Evolutionary conservation across 2,113 vertebrate species (phyloP), one percentile per base, ranked within the genome.

Genomic region (Lathamus discolor): DNA sequence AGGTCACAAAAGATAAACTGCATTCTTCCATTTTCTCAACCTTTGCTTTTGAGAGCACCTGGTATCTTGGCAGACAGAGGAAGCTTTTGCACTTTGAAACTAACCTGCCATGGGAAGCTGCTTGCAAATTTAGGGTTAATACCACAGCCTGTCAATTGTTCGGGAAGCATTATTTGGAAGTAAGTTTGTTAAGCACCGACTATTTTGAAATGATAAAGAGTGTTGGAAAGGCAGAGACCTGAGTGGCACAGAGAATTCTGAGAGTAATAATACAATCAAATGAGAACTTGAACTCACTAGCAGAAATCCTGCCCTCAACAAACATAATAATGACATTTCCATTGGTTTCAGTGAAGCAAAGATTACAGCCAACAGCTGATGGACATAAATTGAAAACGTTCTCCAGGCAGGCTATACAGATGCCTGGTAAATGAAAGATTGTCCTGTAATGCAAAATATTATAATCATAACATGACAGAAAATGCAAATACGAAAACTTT

Each of bases 1-100:
- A 28, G 46, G 49, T 59, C 78, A 81, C 33, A 74, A 75, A 79
- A 93, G 55, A 84, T 51, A 86, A 90, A 90, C 24, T 20, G 24
- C 28, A 44, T 86, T 93, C n/a, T 96, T 81, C 74, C 33, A 68
- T 81, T 94, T 95, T 67, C 67, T 89, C 73, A 79, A 63, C n/a
- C 73, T 84, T 83, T 84, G 66, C 62, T 81, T 93, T 49, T 62
- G 39, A 52, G 27, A 84, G 62, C 5, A 43, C 9, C 22, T 63
- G 14, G 35, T 54, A 67, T 64, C 51, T 54, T 9, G 28, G 44
- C 55, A 92, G 76, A 75, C 9, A 46, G 16, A 4, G 7, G n/a
- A 83, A 74, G 64, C 17, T 88, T n/a, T 81, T 41, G 61, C 64
- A 10, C 80, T 83, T 72, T 61, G 28, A 73, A 23, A 83, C 35